Evolutionary conservation across 2,797 vertebrate genomes (phyloP), one percentile per base, ranked within the genome.

Genomic region (Yasuhikotakia modesta): DNA sequence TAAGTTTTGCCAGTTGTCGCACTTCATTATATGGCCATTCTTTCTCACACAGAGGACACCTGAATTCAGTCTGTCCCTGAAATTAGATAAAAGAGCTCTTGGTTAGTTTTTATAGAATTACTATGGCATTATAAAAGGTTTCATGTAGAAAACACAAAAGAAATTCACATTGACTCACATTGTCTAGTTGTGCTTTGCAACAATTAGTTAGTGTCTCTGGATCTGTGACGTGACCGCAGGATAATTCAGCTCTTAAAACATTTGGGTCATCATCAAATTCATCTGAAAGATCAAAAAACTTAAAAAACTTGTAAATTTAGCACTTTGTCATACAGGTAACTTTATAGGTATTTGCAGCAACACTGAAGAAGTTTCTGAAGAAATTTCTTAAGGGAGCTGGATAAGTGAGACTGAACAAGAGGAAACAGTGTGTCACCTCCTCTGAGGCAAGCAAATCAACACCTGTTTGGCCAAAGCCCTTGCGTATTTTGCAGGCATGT

Each of bases 21-120:
- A 78, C 21, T 70, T 67, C 68, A 32, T 68, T 24, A 27, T 72
- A 67, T 2, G 13, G 65, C 82, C 66, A 66, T 11, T 1, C 16
- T 58, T 43, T 58, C 21, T 55, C 7, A 3, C 39, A 53, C 35
- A 68, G 39, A 1, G 76, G 82, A 79, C 60, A 84, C 22, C 69
- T 87, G 67, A 60, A 46, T 52, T 65, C 72, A 24, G 57, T 65
- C 30, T 1, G 0, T 39, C 57, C 72, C 72, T 74, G 60, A 24
- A 50, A 73, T 32, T 8, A 32, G 17, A 69, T 30, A 57, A 2
- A 30, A 52, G 30, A 6, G 16, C 2, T 50, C 2, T 3, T 5
- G 14, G 39, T 46, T 46, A 21, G 50, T 53, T 5, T 22, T 10
- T 8, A 27, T 4, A 50, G 16, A 3, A 27, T 13, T 6, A 11